Base-by-base conservation (phyloP, 1,140 invertebrate genomes). In the Leptinotarsa texana region DNA sequence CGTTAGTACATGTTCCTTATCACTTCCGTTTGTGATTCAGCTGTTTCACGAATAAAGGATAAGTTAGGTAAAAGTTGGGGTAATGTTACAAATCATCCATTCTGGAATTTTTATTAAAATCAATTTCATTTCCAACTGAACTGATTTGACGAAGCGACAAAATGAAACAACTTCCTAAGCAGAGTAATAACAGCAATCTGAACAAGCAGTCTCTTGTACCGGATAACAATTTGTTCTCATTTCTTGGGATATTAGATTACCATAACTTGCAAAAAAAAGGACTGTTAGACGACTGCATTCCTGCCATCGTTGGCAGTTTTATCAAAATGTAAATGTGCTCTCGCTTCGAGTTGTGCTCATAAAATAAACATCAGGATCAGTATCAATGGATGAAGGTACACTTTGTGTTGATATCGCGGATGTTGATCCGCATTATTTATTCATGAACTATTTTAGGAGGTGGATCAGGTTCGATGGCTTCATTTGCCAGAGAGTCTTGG, bases 161-260 rank as follows among this genome's bases (percentile, higher is more conserved):
- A 57, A 57, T 3, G 51, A 57, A 57, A 57, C n/a, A 57, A 13
- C 51, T 57, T 42, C 51, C 6, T 57, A 57, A 57, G n/a, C 51
- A 57, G 4, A 17, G 51, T 57, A 57, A 57, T 57, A n/a, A n/a
- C 51, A 57, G 1, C 1, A 17, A 57, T 57, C 51, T 57, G n/a
- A 57, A 57, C 51, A 57, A 57, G 51, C 51, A 57, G 51, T 17
- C 51, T 57, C 13, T 57, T 57, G 17, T 57, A 57, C 51, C 51
- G 51, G 51, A 57, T 57, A 57, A 57, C 51, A 57, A 57, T 57
- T 57, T 57, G 51, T 57, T 57, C 51, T n/a, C 51, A 57, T 57
- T 57, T 57, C 17, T 15, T 57, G 17, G 51, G 51, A 18, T 57
- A 57, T 57, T 57, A 57, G 17, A 57, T 57, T 57, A 57, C 51